These are phyloP conservation scores for Drosophila incognita DNA, from an alignment of 2,888 invertebrate genomes.

Conservation along the genomic window DNA sequence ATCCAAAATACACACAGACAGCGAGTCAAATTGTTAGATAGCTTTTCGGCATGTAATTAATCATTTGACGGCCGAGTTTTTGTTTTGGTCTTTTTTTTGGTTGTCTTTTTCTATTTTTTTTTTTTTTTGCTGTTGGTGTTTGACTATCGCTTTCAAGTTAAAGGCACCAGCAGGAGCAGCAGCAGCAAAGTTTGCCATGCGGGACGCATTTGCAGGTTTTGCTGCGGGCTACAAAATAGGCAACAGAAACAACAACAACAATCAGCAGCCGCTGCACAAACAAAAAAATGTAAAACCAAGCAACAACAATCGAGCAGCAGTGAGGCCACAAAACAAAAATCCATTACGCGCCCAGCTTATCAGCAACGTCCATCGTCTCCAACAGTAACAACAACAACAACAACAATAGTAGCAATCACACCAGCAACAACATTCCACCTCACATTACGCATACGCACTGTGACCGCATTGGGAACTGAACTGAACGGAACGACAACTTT, in stretches of 20 bases:
- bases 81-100: slow-evolving; percentile 15
- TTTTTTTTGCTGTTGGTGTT: slow-evolving; percentile 13
- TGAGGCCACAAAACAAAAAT: slow-evolving; percentile 47
- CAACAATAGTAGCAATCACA: background rate
- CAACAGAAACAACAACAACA: slow-evolving; percentile 2
- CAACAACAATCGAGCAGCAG: slow-evolving; percentile 15
- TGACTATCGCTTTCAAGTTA: slow-evolving; percentile 37
- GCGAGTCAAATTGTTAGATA: slow-evolving; percentile 80
- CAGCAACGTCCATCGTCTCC: slow-evolving; percentile 61
- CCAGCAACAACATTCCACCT: slow-evolving; percentile 14
- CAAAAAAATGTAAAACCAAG: slow-evolving; percentile 22
- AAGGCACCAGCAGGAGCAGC: slow-evolving; percentile 37
- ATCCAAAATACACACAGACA: slow-evolving; percentile 65
- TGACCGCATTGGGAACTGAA: slow-evolving; percentile 36
- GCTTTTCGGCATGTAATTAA: slow-evolving; percentile 81
- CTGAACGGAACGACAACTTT: slow-evolving; percentile 38
- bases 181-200: slow-evolving; percentile 47
- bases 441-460: slow-evolving; percentile 74
- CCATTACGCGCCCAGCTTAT: slow-evolving; percentile 72
- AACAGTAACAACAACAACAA: slow-evolving; percentile 21
- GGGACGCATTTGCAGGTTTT: slow-evolving; percentile 62
- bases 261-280: slow-evolving; percentile 34
- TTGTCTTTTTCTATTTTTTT: slow-evolving; percentile 1
- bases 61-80: slow-evolving; percentile 69
- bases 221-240: slow-evolving; percentile 65